Conservation (phyloP, 2,888 invertebrate species). For the Camptogramma bilineatum region DNA sequence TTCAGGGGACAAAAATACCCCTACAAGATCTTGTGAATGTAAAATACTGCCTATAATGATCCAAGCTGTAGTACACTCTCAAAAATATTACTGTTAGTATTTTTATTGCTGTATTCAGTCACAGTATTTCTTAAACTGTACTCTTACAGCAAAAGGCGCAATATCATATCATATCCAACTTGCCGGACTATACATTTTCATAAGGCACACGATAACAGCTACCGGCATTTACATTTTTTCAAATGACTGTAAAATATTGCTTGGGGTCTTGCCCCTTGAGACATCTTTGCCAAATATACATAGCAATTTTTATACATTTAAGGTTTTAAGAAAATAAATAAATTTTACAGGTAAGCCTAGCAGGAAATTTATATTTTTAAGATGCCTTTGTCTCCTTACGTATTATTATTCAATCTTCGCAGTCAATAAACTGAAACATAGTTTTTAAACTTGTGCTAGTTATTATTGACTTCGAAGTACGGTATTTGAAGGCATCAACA, state of each 20-base stretch:
- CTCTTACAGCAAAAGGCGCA: conserved; percentile 10
- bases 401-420: too few relatives aligned
- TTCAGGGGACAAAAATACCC: too few relatives aligned
- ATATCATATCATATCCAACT: conserved; percentile 5
- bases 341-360: not conserved
- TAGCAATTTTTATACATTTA: not conserved
- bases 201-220: conserved; percentile 15
- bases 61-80: conserved; percentile 3
- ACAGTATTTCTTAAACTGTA: conserved; percentile 12
- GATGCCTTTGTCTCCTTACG: not conserved
- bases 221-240: conserved; percentile 5
- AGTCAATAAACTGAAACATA: too few relatives aligned
- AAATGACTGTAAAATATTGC: conserved; percentile 10
- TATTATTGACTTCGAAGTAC: not conserved
- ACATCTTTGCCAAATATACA: not conserved
- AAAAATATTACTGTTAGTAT: not conserved
- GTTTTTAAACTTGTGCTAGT: too few relatives aligned
- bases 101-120: conserved; percentile 9
- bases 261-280: not conserved
- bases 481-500: not conserved
- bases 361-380: not conserved
- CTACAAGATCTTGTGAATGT: too few relatives aligned
- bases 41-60: too few relatives aligned
- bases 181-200: conserved; percentile 10
- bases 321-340: not conserved